A percentile compares a stretch with the other conserved stretches of the same genome.
Conservation (phyloP, 2,113 vertebrate species). For the Pycnonotus jocosus region DNA sequence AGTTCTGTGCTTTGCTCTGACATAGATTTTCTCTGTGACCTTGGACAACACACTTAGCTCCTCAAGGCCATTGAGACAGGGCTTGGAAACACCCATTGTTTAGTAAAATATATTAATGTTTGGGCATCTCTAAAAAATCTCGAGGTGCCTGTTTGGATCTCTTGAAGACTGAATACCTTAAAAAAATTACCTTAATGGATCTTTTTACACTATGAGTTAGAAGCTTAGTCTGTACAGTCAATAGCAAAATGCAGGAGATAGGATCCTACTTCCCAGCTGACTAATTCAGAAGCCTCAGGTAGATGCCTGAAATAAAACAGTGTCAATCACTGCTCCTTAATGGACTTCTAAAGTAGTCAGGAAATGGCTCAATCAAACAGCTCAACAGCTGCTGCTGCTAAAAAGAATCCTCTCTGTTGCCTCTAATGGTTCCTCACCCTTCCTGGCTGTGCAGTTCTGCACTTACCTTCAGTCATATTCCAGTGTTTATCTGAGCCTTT, state of each 20-base stretch:
- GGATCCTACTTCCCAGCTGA: background rate
- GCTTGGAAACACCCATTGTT: background rate
- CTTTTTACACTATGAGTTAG: background rate
- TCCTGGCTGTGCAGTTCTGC: background rate
- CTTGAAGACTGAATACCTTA: background rate
- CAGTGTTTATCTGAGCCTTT: background rate
- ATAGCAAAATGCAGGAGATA: background rate
- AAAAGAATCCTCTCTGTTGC: background rate
- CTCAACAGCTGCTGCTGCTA: conserved; percentile 1
- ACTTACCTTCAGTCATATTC: background rate
- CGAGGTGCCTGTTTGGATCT: background rate
- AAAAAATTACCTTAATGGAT: background rate
- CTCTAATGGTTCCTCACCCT: background rate
- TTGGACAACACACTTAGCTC: background rate
- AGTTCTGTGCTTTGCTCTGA: background rate
- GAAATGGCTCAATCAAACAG: conserved; percentile 30
- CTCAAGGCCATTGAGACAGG: background rate
- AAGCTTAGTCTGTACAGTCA: background rate
- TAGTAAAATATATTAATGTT: background rate
- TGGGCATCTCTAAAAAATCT: background rate
- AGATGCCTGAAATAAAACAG: conserved; percentile 12
- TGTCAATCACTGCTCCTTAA: conserved; percentile 48
- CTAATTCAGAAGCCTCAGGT: conserved; percentile 51
- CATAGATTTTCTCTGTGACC: background rate
- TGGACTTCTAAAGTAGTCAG: conserved; percentile 52